These are phyloP conservation scores for Pica pica DNA, from an alignment of 2,113 vertebrate species.

Conservation along the genomic window DNA sequence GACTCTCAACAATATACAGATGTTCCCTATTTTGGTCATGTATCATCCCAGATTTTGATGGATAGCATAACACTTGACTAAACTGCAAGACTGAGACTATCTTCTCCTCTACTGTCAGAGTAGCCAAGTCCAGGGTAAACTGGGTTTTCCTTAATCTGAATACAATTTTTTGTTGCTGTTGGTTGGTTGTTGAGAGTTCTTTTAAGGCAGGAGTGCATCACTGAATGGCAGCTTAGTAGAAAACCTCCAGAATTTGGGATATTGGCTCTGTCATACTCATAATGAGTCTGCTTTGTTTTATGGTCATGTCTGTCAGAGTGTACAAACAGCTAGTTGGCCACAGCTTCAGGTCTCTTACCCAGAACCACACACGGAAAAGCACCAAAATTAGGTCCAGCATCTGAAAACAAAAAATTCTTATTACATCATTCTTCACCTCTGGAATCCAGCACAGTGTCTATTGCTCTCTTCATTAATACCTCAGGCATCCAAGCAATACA, in stretches of 20 bases:
- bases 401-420: neutral
- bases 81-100: neutral
- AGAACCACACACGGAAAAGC: neutral
- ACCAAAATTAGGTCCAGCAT: neutral
- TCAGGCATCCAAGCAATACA: neutral
- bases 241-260: neutral
- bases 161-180: neutral
- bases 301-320: neutral
- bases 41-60: neutral
- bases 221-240: constrained; percentile 22
- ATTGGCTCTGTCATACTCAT: neutral
- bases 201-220: neutral
- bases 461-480: constrained; percentile 13
- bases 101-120: neutral
- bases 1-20: neutral
- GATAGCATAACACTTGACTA: neutral
- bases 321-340: neutral
- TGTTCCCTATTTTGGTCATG: constrained; percentile 15
- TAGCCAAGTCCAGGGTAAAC: neutral
- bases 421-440: constrained; percentile 32
- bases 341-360: neutral
- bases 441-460: neutral
- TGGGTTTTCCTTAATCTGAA: neutral
- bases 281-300: constrained; percentile 17
- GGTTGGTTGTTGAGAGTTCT: neutral